A percentile compares a stretch with the other conserved stretches of the same genome.
Conservation (phyloP, 2,797 vertebrate species). For the Corythornis leucogaster region DNA sequence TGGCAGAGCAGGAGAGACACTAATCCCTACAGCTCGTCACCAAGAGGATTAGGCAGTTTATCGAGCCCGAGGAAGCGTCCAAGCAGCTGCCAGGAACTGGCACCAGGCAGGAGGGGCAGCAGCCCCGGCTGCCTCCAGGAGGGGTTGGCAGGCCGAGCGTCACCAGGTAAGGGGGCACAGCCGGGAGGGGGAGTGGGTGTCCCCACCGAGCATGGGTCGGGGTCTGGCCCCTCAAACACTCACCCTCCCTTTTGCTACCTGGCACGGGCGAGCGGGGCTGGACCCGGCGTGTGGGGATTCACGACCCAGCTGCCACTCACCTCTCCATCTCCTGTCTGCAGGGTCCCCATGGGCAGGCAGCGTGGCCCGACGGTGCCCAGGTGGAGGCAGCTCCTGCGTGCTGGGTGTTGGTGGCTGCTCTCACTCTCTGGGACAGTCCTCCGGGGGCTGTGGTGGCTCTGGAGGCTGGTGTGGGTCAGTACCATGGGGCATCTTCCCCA, state of each 20-base stretch:
- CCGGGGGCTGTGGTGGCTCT: not conserved
- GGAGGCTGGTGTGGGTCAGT: constrained; percentile 5
- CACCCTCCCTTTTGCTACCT: not conserved
- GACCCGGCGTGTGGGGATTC: accelerated
- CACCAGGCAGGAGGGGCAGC: not conserved
- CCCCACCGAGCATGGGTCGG: accelerated
- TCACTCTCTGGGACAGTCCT: not conserved
- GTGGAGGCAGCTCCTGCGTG: not conserved
- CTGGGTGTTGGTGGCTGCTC: not conserved
- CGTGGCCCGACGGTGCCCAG: accelerated
- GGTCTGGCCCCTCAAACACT: not conserved
- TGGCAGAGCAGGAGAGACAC: not conserved
- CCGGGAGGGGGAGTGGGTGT: accelerated
- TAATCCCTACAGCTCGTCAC: constrained; percentile 28
- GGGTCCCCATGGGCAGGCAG: constrained; percentile 5
- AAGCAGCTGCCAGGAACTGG: not conserved
- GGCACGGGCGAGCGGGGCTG: accelerated
- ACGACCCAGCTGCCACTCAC: accelerated
- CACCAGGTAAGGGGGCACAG: not conserved
- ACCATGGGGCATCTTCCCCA: accelerated
- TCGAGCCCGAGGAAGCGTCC: not conserved
- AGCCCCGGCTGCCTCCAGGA: accelerated
- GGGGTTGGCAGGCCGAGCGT: accelerated
- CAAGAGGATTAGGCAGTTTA: constrained; percentile 46
- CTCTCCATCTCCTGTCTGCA: accelerated